A percentile compares a stretch with the other conserved stretches of the same genome.
Evolutionary conservation across 2,888 invertebrate species (phyloP).

Genomic region (Lamellibrachia columna): DNA sequence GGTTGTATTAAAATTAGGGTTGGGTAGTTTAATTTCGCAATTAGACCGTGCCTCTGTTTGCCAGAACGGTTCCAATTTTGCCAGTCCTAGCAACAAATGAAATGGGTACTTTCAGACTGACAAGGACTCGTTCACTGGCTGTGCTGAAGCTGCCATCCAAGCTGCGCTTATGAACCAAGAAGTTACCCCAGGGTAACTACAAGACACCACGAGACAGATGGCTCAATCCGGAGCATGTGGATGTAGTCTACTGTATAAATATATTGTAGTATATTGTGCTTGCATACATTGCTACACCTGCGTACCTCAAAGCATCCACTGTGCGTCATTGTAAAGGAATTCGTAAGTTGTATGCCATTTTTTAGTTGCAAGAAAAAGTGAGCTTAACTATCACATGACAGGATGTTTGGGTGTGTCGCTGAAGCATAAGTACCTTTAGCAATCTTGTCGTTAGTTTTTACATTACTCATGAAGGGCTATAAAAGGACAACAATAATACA

Average conservation of each 20-base stretch:
- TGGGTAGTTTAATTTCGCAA: neutral
- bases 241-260: neutral
- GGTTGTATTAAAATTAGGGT: too few species aligned
- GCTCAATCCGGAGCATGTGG: neutral
- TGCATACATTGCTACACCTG: neutral
- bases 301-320: neutral
- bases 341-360: neutral
- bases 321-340: neutral
- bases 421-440: neutral
- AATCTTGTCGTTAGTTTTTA: neutral
- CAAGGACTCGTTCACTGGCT: constrained; percentile 54
- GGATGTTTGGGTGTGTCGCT: neutral
- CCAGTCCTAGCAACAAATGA: neutral
- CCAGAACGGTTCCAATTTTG: neutral
- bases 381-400: neutral
- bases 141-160: constrained; percentile 56
- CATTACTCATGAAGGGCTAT: neutral
- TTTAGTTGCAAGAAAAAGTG: neutral
- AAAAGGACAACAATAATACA: neutral
- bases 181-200: neutral
- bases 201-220: neutral
- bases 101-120: constrained; percentile 48
- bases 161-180: constrained; percentile 44
- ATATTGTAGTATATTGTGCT: neutral
- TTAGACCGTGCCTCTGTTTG: neutral